Percentiles rank a stretch among this genome's conserved stretches.
Conservation (phyloP, 2,113 vertebrate genomes). For the Lichenostomus cassidix region DNA sequence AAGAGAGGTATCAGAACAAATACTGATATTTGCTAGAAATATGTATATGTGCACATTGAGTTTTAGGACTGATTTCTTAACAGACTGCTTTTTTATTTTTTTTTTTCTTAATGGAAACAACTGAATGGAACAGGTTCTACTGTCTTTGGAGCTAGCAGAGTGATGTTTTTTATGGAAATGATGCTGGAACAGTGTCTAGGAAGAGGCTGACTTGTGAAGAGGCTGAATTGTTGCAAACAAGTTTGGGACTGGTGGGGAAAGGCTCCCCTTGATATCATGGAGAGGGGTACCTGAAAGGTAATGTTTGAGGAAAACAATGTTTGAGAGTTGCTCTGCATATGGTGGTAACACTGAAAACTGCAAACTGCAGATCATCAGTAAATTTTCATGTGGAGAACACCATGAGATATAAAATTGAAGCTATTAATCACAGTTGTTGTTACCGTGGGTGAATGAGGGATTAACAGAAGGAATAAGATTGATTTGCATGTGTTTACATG, state of each 20-base stretch:
- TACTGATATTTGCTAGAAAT: neutral
- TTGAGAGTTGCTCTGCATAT: neutral
- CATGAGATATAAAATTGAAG: neutral
- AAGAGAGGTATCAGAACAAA: neutral
- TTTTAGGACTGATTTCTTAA: neutral
- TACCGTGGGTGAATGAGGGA: neutral
- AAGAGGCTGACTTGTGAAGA: neutral
- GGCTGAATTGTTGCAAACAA: neutral
- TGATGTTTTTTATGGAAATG: neutral
- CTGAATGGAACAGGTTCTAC: neutral
- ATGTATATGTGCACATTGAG: too few relatives aligned
- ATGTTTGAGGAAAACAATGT: rapidly evolving
- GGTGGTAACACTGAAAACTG: neutral
- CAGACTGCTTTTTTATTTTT: neutral
- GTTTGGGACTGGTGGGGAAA: neutral
- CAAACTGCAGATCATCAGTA: neutral
- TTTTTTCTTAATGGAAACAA: neutral
- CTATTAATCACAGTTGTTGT: neutral
- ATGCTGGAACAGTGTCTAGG: neutral
- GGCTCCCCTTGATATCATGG: rapidly evolving
- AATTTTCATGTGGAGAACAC: neutral
- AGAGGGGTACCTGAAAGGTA: neutral
- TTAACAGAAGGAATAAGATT: neutral
- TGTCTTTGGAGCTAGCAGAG: neutral
- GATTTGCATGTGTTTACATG: neutral